These are phyloP conservation scores for Lacerta viridis DNA, from an alignment of 2,797 vertebrate genomes.

Conservation along the genomic window DNA sequence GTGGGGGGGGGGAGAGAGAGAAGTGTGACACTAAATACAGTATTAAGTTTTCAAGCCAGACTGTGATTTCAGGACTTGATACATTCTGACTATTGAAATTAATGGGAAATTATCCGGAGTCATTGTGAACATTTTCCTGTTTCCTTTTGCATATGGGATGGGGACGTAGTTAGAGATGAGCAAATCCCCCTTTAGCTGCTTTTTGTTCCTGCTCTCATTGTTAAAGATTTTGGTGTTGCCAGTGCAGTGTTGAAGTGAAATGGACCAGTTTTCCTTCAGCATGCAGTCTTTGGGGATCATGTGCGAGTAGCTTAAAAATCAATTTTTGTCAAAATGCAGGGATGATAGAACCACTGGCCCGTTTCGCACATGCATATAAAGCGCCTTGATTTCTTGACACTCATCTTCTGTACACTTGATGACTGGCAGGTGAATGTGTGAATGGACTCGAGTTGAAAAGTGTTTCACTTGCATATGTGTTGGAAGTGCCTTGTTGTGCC, in stretches of 20 bases:
- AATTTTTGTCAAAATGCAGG: not conserved
- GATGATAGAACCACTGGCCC: not conserved
- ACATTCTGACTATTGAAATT: not conserved
- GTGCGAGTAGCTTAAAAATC: not conserved
- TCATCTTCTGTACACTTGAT: not conserved
- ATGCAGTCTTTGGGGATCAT: not conserved
- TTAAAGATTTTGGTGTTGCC: not conserved
- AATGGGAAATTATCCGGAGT: not conserved
- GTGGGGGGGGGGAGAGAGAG: too few relatives aligned
- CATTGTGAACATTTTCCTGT: not conserved
- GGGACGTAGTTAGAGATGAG: not conserved
- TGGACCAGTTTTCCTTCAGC: not conserved
- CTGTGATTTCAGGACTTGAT: not conserved
- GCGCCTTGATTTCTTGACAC: not conserved
- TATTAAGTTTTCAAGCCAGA: not conserved
- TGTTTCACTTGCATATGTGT: not conserved
- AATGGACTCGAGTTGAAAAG: not conserved
- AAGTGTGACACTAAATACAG: not conserved
- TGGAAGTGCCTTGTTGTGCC: constrained; percentile 1
- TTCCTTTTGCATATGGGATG: not conserved
- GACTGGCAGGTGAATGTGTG: constrained; percentile 1
- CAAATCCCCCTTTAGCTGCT: not conserved
- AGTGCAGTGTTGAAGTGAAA: not conserved
- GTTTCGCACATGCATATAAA: not conserved
- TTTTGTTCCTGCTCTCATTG: not conserved